Percentiles rank a stretch among this genome's conserved stretches.
Evolutionary conservation across 2,888 invertebrate genomes (phyloP).

Genomic region (Rhamnusium bicolor): DNA sequence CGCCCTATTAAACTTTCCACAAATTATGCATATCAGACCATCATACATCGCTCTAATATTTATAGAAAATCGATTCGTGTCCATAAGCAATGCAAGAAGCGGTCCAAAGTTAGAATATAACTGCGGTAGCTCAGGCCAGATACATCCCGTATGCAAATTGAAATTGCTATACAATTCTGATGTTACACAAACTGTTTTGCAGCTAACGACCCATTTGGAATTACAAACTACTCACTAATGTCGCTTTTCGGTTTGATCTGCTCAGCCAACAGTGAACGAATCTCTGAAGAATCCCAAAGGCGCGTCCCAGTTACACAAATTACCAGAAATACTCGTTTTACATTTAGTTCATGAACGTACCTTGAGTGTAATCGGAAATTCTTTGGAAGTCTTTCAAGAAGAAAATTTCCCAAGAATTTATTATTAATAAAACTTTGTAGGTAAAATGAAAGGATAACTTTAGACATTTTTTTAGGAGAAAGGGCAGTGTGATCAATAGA

Average conservation of each 20-base stretch:
- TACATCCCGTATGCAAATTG: constrained; percentile 38
- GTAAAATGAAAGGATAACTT: background rate
- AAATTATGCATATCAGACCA: constrained; percentile 34
- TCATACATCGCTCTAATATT: constrained; percentile 24
- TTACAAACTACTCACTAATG: constrained; percentile 34
- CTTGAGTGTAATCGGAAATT: constrained; percentile 11
- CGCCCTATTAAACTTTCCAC: constrained; percentile 32
- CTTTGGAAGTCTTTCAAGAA: constrained; percentile 1
- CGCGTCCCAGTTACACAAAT: constrained; percentile 24
- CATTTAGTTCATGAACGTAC: constrained; percentile 28
- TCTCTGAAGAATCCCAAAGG: background rate
- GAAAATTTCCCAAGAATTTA: constrained; percentile 14
- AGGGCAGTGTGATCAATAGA: background rate
- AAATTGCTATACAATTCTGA: constrained; percentile 32
- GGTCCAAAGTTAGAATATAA: constrained; percentile 26
- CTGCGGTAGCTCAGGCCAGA: constrained; percentile 9
- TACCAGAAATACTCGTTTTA: constrained; percentile 17
- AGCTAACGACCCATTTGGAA: constrained; percentile 37
- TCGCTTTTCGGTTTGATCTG: constrained; percentile 20
- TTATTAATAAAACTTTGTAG: constrained; percentile 17
- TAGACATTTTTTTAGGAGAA: background rate
- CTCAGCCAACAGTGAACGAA: constrained; percentile 10
- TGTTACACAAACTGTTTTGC: constrained; percentile 35
- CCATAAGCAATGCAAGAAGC: constrained; percentile 31
- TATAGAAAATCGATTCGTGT: constrained; percentile 33